Conservation (phyloP, 1,140 invertebrate genomes). For the Oryctes rhinoceros region DNA sequence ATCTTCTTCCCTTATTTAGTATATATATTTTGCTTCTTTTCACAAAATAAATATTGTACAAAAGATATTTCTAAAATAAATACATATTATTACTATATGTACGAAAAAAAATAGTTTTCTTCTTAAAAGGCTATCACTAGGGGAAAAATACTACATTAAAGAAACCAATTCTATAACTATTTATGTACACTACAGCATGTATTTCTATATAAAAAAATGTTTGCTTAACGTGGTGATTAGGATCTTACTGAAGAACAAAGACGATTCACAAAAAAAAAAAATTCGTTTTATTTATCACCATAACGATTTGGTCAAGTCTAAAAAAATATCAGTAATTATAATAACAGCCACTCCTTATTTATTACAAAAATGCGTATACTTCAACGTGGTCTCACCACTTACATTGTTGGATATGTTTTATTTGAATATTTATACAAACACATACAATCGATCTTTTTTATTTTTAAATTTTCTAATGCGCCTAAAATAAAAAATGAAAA, state of each 20-base stretch:
- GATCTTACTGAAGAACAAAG: too few species aligned
- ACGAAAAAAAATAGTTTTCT: neutral
- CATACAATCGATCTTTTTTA: too few species aligned
- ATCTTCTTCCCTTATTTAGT: neutral
- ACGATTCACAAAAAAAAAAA: too few species aligned
- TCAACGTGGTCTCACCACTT: neutral
- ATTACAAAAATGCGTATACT: neutral
- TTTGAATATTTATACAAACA: neutral
- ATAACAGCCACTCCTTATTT: neutral
- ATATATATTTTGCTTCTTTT: conserved; percentile 7
- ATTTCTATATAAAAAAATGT: neutral
- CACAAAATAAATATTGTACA: conserved; percentile 34
- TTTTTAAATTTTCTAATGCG: too few species aligned
- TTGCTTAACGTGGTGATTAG: too few species aligned
- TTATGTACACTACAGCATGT: neutral
- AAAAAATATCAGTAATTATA: neutral
- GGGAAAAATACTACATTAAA: neutral
- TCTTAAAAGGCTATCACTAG: neutral
- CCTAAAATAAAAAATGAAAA: too few species aligned
- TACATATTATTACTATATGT: conserved; percentile 6
- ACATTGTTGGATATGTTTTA: neutral
- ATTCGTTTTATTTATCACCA: neutral
- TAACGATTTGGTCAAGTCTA: conserved; percentile 6
- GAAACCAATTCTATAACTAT: neutral
- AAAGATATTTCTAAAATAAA: conserved; percentile 34